A percentile compares a stretch with the other conserved stretches of the same genome.
phyloP scores from a whole-genome alignment of 2,797 vertebrate species.

The Coccyzus lansbergi region DNA sequence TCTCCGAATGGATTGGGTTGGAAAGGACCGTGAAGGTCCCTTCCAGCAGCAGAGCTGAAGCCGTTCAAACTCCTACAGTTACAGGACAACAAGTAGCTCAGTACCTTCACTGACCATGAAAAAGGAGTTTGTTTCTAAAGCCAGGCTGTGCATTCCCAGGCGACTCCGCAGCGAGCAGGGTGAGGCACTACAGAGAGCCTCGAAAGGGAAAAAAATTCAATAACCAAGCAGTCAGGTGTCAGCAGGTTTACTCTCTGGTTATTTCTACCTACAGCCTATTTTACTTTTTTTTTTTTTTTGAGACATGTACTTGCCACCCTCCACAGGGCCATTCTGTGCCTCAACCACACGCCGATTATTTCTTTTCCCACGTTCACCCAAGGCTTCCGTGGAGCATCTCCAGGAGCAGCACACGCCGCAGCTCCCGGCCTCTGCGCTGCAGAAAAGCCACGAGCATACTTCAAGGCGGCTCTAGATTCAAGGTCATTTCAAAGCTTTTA shows the following conservation, averaged over 20 bases:
- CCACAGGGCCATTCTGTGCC: background rate
- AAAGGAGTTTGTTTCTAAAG: background rate
- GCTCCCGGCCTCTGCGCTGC: background rate
- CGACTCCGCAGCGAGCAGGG: background rate
- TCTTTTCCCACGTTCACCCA: conserved; percentile 69
- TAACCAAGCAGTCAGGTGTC: background rate
- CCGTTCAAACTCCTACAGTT: background rate
- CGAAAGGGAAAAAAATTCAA: background rate
- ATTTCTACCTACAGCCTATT: background rate
- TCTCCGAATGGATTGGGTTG: too few relatives aligned
- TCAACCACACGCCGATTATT: conserved; percentile 56
- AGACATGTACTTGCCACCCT: background rate
- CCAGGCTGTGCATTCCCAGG: background rate
- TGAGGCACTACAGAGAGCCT: background rate
- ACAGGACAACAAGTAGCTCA: background rate
- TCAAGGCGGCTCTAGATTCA: conserved; percentile 62
- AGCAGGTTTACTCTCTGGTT: background rate
- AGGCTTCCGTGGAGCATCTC: conserved; percentile 68
- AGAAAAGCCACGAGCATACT: conserved; percentile 41
- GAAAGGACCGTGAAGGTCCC: too few relatives aligned
- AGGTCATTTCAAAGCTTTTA: conserved; percentile 65
- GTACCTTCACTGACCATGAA: background rate
- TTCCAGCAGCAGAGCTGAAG: background rate
- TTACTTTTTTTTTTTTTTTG: background rate
- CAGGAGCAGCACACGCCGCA: conserved; percentile 53